Evolutionary conservation across 2,797 vertebrate species (phyloP).

Genomic region (Paedocypris micromegethes): DNA sequence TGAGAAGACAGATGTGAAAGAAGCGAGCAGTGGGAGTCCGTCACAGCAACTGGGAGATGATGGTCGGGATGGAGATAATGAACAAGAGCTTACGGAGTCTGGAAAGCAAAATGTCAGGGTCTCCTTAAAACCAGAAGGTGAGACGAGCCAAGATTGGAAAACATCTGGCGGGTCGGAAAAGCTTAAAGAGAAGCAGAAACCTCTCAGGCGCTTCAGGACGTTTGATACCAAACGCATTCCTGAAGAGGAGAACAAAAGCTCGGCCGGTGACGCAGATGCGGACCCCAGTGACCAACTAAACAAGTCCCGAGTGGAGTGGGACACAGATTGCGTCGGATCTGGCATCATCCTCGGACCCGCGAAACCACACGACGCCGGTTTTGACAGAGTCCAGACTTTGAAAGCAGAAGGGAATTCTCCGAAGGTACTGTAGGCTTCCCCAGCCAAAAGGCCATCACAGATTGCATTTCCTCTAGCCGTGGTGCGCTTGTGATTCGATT

Average conservation of each 20-base stretch:
- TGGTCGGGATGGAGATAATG: neutral
- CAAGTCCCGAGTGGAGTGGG: neutral
- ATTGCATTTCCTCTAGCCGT: constrained; percentile 1
- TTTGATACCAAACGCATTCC: constrained; percentile 5
- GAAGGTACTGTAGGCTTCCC: constrained; percentile 57
- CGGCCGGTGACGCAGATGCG: constrained; percentile 39
- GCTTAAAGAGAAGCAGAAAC: neutral
- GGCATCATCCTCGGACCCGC: constrained; percentile 4
- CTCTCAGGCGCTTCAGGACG: neutral
- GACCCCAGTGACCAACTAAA: constrained; percentile 30
- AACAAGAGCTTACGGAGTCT: constrained; percentile 17
- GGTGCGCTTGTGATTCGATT: constrained; percentile 18
- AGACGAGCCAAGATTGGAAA: constrained; percentile 2
- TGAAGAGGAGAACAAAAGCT: constrained; percentile 27
- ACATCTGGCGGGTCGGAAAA: neutral
- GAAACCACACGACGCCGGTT: neutral
- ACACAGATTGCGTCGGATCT: neutral
- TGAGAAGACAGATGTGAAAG: neutral
- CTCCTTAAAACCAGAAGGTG: neutral
- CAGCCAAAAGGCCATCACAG: neutral
- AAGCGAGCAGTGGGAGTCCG: neutral
- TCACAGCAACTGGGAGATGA: constrained; percentile 4
- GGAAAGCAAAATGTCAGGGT: neutral
- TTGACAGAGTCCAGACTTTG: constrained; percentile 11
- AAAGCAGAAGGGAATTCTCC: constrained; percentile 41